Evolutionary conservation across 2,888 invertebrate genomes (phyloP).

Genomic region (Calameuta pallipes): DNA sequence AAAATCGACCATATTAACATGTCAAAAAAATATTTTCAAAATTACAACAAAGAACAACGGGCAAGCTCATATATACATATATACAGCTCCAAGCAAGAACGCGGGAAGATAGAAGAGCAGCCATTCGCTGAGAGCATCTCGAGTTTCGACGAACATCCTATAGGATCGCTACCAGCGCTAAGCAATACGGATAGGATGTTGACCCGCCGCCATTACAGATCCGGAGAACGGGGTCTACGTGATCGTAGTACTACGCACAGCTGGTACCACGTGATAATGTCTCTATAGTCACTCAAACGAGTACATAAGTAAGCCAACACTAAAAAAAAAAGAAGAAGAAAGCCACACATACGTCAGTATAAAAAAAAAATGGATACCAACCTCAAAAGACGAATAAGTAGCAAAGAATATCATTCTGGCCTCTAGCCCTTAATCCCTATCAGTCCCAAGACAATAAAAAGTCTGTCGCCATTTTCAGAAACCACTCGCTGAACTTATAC

Average conservation of each 20-base stretch:
- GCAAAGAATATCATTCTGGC: not conserved
- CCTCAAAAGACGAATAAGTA: not conserved
- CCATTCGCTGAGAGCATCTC: constrained; percentile 52
- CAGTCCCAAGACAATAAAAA: not conserved
- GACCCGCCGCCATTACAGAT: constrained; percentile 61
- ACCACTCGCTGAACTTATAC: constrained; percentile 21
- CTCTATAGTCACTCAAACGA: not conserved
- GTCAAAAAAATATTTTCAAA: not conserved
- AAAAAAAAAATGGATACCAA: too few relatives aligned
- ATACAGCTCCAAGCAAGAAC: constrained; percentile 24
- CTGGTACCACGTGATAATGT: constrained; percentile 27
- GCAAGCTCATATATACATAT: too few relatives aligned
- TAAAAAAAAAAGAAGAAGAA: not conserved
- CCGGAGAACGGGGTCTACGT: constrained; percentile 45
- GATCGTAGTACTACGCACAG: constrained; percentile 61
- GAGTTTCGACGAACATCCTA: constrained; percentile 36
- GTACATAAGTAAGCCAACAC: not conserved
- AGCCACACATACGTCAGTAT: too few relatives aligned
- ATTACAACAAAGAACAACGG: not conserved
- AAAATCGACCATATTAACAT: too few relatives aligned
- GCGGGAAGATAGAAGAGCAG: constrained; percentile 55
- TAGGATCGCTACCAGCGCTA: constrained; percentile 58
- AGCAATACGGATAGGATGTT: constrained; percentile 66
- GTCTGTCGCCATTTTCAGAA: not conserved
- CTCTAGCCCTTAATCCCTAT: not conserved